Conservation (phyloP, 2,797 vertebrate species). For the Microctenopoma steveboyesi region DNA sequence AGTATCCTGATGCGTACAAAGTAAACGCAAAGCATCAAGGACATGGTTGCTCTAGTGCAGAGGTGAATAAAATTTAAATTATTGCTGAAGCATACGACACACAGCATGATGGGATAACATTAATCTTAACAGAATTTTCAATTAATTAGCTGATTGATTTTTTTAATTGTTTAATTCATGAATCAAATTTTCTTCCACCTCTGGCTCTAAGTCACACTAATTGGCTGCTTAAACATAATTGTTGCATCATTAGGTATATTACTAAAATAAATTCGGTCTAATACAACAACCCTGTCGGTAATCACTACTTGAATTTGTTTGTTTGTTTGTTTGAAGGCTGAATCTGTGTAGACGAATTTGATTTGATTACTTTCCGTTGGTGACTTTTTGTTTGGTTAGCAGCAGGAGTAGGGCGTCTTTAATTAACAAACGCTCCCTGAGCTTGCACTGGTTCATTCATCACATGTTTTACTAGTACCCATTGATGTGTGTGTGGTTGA, state of each 20-base stretch:
- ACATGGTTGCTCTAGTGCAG: too few relatives aligned
- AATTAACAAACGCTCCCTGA: not conserved
- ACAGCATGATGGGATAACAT: too few relatives aligned
- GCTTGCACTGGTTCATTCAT: conserved; percentile 13
- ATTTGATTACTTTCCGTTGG: not conserved
- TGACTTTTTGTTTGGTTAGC: not conserved
- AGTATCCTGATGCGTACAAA: not conserved
- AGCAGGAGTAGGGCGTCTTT: not conserved
- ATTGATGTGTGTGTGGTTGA: conserved; percentile 9
- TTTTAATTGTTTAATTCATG: not conserved
- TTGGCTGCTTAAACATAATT: not conserved
- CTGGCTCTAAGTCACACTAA: not conserved
- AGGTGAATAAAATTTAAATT: too few relatives aligned
- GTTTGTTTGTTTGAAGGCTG: not conserved
- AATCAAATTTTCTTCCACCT: not conserved
- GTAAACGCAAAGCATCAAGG: not conserved
- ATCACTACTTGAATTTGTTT: too few relatives aligned
- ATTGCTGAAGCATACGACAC: too few relatives aligned
- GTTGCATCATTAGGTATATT: too few relatives aligned
- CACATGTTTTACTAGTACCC: not conserved
- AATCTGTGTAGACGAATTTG: too few relatives aligned
- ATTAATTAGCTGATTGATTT: not conserved
- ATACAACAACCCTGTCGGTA: too few relatives aligned
- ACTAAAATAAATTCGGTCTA: too few relatives aligned
- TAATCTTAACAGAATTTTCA: too few relatives aligned